Percentiles rank a stretch among this genome's conserved stretches.
phyloP scores from a whole-genome alignment of 2,797 vertebrate genomes.

The Erethizon dorsatum region DNA sequence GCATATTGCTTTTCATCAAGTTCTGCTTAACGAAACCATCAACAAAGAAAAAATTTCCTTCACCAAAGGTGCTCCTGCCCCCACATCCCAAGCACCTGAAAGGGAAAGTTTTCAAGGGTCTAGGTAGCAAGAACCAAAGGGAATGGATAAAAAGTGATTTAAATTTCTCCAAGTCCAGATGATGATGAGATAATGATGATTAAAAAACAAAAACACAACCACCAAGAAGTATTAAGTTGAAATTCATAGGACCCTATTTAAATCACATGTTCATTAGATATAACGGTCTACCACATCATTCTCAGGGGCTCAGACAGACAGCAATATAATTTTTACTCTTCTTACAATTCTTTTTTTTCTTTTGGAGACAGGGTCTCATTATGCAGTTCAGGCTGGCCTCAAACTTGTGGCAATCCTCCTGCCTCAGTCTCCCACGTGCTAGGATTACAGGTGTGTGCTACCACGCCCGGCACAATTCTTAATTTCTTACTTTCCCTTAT shows the following conservation, averaged over 20 bases:
- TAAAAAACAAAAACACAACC: not conserved
- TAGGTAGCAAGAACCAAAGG: not conserved
- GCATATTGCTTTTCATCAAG: constrained; percentile 19
- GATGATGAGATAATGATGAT: not conserved
- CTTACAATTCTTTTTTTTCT: not conserved
- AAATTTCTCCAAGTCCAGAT: not conserved
- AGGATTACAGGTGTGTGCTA: not conserved
- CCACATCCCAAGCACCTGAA: not conserved
- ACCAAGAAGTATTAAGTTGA: not conserved
- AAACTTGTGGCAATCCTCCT: not conserved
- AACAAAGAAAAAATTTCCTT: constrained; percentile 57
- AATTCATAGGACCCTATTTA: not conserved
- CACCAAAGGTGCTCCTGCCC: not conserved
- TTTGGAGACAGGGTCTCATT: not conserved
- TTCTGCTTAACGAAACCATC: constrained; percentile 45
- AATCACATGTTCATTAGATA: constrained; percentile 26
- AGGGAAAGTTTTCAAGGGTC: not conserved
- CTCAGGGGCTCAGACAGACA: not conserved
- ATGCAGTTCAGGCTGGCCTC: not conserved
- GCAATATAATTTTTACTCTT: not conserved
- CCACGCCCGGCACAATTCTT: not conserved
- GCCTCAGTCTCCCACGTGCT: not conserved
- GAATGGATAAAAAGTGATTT: not conserved
- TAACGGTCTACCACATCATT: not conserved
- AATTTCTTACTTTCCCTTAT: not conserved